Evolutionary conservation across 2,888 invertebrate genomes (phyloP).

Genomic region (Coenonympha arcania): DNA sequence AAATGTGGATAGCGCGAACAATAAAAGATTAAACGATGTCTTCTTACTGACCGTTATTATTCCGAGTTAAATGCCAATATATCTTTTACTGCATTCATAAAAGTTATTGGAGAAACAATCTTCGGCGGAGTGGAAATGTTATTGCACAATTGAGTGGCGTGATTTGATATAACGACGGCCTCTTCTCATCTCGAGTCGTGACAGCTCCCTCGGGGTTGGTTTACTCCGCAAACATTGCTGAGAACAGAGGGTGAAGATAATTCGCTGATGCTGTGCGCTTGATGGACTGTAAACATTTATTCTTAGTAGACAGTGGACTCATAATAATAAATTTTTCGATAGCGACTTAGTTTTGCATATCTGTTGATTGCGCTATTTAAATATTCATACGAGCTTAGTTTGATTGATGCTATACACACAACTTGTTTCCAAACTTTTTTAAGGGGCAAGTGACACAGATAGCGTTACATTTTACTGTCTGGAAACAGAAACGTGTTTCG

Average conservation of each 20-base stretch:
- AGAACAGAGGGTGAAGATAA: slow-evolving; percentile 16
- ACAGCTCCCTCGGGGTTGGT: slow-evolving; percentile 19
- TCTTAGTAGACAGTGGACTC: too few species aligned
- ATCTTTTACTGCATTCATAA: slow-evolving; percentile 19
- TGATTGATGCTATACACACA: too few species aligned
- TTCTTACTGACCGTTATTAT: slow-evolving; percentile 14
- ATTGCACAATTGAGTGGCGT: slow-evolving; percentile 19
- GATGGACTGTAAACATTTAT: slow-evolving; percentile 26
- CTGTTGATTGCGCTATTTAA: too few species aligned
- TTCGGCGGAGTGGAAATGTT: slow-evolving; percentile 19
- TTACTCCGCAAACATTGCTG: slow-evolving; percentile 15
- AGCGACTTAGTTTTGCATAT: too few species aligned
- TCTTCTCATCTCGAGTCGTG: slow-evolving; percentile 16
- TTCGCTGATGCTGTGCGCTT: slow-evolving; percentile 20
- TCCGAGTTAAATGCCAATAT: slow-evolving; percentile 20
- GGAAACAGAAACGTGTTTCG: too few species aligned
- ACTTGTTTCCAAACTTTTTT: too few species aligned
- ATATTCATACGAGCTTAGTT: too few species aligned
- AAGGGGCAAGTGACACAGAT: too few species aligned
- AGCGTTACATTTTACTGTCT: too few species aligned
- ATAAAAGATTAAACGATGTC: slow-evolving; percentile 15
- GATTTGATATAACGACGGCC: slow-evolving; percentile 19
- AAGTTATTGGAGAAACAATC: slow-evolving; percentile 20
- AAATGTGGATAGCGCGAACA: slow-evolving; percentile 12
- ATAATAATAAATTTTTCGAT: too few species aligned